Percentiles rank a stretch among this genome's conserved stretches.
Conservation (phyloP, 2,888 invertebrate genomes). For the Tiliacea citrago region DNA sequence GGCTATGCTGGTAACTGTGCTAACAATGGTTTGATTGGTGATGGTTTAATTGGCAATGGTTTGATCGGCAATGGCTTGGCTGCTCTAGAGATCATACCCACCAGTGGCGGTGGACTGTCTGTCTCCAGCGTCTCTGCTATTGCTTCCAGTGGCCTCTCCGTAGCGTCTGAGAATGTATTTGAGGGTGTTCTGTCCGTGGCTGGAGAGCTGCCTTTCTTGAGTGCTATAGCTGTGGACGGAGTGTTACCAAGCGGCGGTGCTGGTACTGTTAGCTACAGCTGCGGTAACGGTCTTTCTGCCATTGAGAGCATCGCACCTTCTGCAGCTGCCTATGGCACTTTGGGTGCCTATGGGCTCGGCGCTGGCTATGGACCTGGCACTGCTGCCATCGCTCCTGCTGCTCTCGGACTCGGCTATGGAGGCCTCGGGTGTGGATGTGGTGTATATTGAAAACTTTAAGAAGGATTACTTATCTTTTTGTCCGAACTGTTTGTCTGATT, state of each 20-base stretch:
- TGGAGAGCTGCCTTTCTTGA: conserved; percentile 77
- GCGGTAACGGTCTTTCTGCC: conserved; percentile 70
- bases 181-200: conserved; percentile 70
- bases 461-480: too few species aligned
- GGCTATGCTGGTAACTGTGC: too few species aligned
- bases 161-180: conserved; percentile 21
- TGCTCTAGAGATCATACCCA: too few species aligned
- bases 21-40: neutral
- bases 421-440: too few species aligned
- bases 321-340: neutral
- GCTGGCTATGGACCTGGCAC: too few species aligned
- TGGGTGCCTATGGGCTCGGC: neutral
- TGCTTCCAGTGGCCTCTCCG: conserved; percentile 19
- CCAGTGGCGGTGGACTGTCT: too few species aligned
- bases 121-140: conserved; percentile 14
- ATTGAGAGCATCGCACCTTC: conserved; percentile 4
- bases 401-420: too few species aligned
- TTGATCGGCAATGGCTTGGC: too few species aligned
- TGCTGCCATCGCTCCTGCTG: too few species aligned
- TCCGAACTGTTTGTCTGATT: too few species aligned
- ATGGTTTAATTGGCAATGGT: conserved; percentile 8
- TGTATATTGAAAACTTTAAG: too few species aligned
- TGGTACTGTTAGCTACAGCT: conserved; percentile 73
- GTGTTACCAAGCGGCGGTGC: conserved; percentile 74
- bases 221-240: conserved; percentile 74